A percentile compares a stretch with the other conserved stretches of the same genome.
phyloP scores from a whole-genome alignment of 2,888 invertebrate genomes.

The Orgyia antiqua region DNA sequence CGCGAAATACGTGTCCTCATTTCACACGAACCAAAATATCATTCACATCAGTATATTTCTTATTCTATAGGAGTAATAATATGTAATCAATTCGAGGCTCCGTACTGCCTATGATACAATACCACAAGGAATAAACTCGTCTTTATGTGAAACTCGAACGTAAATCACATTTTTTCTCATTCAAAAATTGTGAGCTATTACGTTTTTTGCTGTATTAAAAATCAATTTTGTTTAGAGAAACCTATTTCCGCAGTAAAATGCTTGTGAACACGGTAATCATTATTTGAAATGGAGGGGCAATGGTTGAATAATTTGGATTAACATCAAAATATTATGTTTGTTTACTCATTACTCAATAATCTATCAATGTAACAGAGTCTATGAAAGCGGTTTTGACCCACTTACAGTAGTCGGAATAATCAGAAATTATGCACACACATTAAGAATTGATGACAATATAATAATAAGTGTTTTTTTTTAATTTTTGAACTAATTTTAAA shows the following conservation, averaged over 20 bases:
- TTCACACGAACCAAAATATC: slow-evolving; percentile 36
- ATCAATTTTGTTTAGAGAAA: slow-evolving; percentile 7
- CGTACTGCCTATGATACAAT: slow-evolving; percentile 21
- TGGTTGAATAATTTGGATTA: too few relatives aligned
- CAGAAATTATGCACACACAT: too few relatives aligned
- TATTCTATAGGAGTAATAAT: slow-evolving; percentile 25
- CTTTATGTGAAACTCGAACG: slow-evolving; percentile 12
- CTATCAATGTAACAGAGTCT: too few relatives aligned
- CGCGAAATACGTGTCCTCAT: slow-evolving; percentile 37
- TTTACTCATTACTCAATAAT: too few relatives aligned
- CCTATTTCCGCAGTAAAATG: background rate
- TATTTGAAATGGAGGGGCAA: background rate
- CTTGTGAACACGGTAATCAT: background rate
- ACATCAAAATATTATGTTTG: too few relatives aligned
- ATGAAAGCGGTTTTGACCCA: too few relatives aligned
- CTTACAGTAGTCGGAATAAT: too few relatives aligned
- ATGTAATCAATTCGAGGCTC: slow-evolving; percentile 34
- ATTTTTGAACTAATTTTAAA: too few relatives aligned
- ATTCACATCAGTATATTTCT: slow-evolving; percentile 13
- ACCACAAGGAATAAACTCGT: slow-evolving; percentile 18
- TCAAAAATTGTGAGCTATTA: slow-evolving; percentile 11
- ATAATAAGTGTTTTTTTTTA: too few relatives aligned
- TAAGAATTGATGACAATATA: too few relatives aligned
- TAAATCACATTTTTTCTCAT: slow-evolving; percentile 7
- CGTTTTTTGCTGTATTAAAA: slow-evolving; percentile 39